Conservation (phyloP, 2,888 invertebrate genomes). For the Drosophila differens region DNA sequence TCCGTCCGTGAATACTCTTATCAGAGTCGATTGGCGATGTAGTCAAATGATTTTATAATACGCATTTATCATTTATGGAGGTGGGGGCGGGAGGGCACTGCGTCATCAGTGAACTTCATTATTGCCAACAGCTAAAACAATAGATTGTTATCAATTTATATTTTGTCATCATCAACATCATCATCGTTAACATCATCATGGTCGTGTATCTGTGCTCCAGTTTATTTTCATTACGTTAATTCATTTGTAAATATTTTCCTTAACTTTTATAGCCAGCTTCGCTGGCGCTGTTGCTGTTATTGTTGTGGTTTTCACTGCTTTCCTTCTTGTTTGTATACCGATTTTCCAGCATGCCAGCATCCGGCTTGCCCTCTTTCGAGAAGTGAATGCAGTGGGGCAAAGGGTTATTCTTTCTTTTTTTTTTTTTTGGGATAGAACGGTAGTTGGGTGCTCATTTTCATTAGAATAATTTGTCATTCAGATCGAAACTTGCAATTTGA, state of each 20-base stretch:
- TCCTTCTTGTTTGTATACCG: constrained; percentile 66
- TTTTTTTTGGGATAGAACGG: constrained; percentile 11
- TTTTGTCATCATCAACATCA: constrained; percentile 1
- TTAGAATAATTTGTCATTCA: constrained; percentile 64
- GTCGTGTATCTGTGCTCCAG: constrained; percentile 59
- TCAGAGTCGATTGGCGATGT: constrained; percentile 26
- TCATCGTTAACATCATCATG: constrained; percentile 25
- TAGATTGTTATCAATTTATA: constrained; percentile 12
- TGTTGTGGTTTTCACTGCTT: constrained; percentile 30
- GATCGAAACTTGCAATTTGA: not conserved
- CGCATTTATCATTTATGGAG: constrained; percentile 56
- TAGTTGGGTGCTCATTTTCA: constrained; percentile 51
- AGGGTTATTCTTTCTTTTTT: constrained; percentile 5
- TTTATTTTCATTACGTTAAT: constrained; percentile 80
- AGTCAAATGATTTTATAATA: constrained; percentile 51
- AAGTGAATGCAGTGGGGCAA: constrained; percentile 18
- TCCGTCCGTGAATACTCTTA: constrained; percentile 25
- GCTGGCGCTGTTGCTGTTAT: constrained; percentile 16
- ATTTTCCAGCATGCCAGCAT: constrained; percentile 55
- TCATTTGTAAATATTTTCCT: constrained; percentile 79
- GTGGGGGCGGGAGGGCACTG: constrained; percentile 39
- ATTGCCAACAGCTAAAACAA: constrained; percentile 7
- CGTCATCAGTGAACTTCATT: constrained; percentile 45
- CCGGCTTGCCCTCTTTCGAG: not conserved
- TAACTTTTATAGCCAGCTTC: constrained; percentile 69